Base-by-base conservation (phyloP, 2,797 vertebrate species). In the Rachycentron canadum region DNA sequence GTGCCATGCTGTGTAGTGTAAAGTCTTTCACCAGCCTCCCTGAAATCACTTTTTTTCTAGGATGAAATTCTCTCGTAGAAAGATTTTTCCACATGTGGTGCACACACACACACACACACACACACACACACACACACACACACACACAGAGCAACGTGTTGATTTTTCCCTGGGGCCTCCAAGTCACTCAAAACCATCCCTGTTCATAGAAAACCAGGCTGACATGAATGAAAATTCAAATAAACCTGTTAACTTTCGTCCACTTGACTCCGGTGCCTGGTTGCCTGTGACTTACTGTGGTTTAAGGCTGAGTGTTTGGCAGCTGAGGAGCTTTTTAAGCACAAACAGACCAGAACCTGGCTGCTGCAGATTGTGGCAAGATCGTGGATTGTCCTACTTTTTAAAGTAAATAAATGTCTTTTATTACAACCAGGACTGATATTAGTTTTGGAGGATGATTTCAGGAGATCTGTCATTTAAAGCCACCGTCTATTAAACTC, bases 41-140 rank as follows among this genome's bases (percentile, higher is more conserved):
- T 84, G 61, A 73, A 76, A 75, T 73, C 32, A 53, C 52, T 49
- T 69, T 45, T 72, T 45, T 82, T 67, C 70, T 68, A 59, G 59
- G 71, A 59, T 67, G 60, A 68, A 69, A 57, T 73, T 84, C 55
- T 73, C 40, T 36, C 14, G 62, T 56, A 45, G 49, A 76, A 65
- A 7, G 26, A 28, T 79, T 86, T 89, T 89, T 87, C 84, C 83
- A 85, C 83, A 84, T 83, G 71, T 74, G 72, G 61, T 75, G 43
- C 49, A 53, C 26, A 55, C 75, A 83, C 78, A 78, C 62, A 50
- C 75, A 66, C 62, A 50, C 75, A 66, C 49, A 53, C 26, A 55
- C 75, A 83, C 78, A 78, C 62, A 50, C 75, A 66, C 49, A 53
- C 26, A 55, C 75, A 83, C 78, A 78, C 62, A 50, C 75, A 66